A percentile compares a stretch with the other conserved stretches of the same genome.
phyloP scores from a whole-genome alignment of 2,888 invertebrate genomes.

The Agriopis marginaria region DNA sequence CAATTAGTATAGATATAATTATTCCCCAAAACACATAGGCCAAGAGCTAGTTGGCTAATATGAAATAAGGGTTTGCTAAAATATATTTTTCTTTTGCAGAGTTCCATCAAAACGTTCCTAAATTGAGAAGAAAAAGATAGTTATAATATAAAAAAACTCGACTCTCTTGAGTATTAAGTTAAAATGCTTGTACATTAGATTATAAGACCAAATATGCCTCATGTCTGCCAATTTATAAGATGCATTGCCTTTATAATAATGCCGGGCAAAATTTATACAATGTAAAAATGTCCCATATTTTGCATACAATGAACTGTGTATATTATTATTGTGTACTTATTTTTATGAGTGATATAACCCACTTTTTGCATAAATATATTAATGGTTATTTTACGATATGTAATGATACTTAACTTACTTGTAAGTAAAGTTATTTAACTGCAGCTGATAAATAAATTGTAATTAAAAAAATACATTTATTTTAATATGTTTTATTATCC shows the following conservation, averaged over 20 bases:
- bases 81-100: constrained; percentile 3
- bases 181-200: not conserved
- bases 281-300: not conserved
- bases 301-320: not conserved
- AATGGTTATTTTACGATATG: not conserved
- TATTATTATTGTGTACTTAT: not conserved
- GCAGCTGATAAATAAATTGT: not conserved
- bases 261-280: not conserved
- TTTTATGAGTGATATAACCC: not conserved
- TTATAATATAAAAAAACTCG: not conserved
- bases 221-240: constrained; percentile 9
- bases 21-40: no score
- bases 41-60: no score
- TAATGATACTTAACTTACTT: not conserved
- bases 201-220: constrained; percentile 24
- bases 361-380: not conserved
- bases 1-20: no score
- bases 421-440: not conserved
- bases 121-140: not conserved
- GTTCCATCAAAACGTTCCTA: not conserved
- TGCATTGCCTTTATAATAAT: constrained; percentile 39
- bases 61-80: not conserved
- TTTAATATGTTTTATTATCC: constrained; percentile 59
- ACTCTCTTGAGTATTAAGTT: not conserved
- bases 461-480: constrained; percentile 6